Base-by-base conservation (phyloP, 2,113 vertebrate genomes). In the Rhea pennata region DNA sequence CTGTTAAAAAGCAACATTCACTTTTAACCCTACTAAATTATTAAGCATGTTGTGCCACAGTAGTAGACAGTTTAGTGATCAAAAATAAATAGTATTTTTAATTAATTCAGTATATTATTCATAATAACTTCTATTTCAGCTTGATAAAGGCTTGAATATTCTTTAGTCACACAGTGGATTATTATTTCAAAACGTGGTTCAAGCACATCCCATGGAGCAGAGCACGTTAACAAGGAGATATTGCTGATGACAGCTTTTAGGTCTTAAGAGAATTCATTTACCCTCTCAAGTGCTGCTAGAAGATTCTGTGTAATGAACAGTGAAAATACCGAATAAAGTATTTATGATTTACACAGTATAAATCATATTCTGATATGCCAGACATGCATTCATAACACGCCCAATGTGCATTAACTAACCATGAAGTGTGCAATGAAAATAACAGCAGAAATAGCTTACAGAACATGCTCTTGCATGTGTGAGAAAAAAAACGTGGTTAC, bases 261-360 rank as follows among this genome's bases (percentile, higher is more conserved):
- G 69, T 91, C 95, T 92, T 94, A 20, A 66, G 94, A 95, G 94
- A 95, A 95, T 96, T 96, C 62, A 91, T 85, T 96, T 93, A 80
- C 54, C 58, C 87, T 94, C 86, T 94, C 76, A 93, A 95, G 66
- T 54, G 85, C 85, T 95, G 93, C 89, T 85, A 97, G 66, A 96
- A 94, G 87, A 92, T 85, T 90, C 90, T 92, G 93, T 81, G 91
- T 95, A 97, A 97, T 69, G 92, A 97, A 71, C 67, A 91, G 79
- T 86, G 33, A 94, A 97, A 96, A 97, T 80, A 91, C 72, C 65
- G 70, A 97, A 95, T 96, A 51, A 98, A 98, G 89, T 96, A 97
- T 97, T 97, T 91, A 98, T 96, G 94, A 96, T 92, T 95, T 96
- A 92, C 50, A 96, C 10, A 93, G 58, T 48, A 96, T 78, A 97